Evolutionary conservation across 2,888 invertebrate species (phyloP).

Genomic region (Criorhina ranunculi): DNA sequence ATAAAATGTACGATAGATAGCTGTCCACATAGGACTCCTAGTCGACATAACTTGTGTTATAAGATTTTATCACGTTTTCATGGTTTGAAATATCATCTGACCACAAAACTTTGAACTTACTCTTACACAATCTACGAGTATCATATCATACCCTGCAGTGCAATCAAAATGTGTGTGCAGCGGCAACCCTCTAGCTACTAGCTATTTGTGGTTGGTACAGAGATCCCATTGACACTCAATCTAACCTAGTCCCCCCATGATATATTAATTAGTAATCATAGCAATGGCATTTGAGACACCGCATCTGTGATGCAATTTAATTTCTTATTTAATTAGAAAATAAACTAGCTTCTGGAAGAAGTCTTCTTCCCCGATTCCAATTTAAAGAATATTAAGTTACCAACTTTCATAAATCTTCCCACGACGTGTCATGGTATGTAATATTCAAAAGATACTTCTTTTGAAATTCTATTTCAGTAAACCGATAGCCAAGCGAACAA

Average conservation of each 20-base stretch:
- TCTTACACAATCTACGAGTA: background rate
- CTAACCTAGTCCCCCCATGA: background rate
- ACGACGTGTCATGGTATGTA: background rate
- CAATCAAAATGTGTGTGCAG: background rate
- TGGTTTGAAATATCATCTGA: background rate
- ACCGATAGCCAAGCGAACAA: conserved; percentile 4
- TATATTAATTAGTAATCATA: background rate
- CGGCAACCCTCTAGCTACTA: background rate
- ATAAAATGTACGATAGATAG: too few species aligned
- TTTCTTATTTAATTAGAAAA: conserved; percentile 32
- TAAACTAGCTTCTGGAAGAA: conserved; percentile 11
- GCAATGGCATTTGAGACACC: background rate
- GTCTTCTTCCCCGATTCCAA: background rate
- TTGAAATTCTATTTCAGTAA: conserved; percentile 9
- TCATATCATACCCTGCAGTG: background rate
- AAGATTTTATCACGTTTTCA: too few species aligned
- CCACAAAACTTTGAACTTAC: background rate
- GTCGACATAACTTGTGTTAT: background rate
- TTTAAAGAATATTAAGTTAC: conserved; percentile 4
- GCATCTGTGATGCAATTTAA: conserved; percentile 24
- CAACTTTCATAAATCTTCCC: background rate
- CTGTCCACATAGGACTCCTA: too few species aligned
- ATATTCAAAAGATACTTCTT: background rate
- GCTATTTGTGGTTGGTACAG: conserved; percentile 13
- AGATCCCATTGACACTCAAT: background rate